Percentiles rank a stretch among this genome's conserved stretches.
These are phyloP conservation scores for Ethmia dodecea DNA, from an alignment of 2,888 invertebrate genomes.

Conservation along the genomic window DNA sequence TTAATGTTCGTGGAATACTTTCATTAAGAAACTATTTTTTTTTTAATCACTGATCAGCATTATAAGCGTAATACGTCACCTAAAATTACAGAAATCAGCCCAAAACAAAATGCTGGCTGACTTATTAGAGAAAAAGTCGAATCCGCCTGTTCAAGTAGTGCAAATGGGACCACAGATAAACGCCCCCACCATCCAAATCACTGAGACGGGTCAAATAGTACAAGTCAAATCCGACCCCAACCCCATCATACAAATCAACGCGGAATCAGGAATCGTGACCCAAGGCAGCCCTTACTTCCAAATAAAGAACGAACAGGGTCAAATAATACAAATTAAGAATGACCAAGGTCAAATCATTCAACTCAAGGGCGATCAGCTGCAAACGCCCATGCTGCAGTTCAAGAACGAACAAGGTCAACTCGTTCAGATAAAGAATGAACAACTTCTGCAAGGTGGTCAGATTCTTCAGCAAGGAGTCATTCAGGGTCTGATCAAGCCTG, in stretches of 20 bases:
- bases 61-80: too few species aligned
- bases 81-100: constrained; percentile 49
- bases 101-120: constrained; percentile 90
- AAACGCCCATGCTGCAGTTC: constrained; percentile 44
- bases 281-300: constrained; percentile 56
- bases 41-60: too few species aligned
- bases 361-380: constrained; percentile 56
- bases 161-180: constrained; percentile 64
- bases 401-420: constrained; percentile 57
- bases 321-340: constrained; percentile 62
- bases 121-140: constrained; percentile 86
- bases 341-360: constrained; percentile 69
- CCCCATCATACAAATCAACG: constrained; percentile 52
- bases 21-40: too few species aligned
- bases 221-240: constrained; percentile 57
- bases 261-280: constrained; percentile 35
- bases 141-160: constrained; percentile 70
- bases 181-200: constrained; percentile 69
- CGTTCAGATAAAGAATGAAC: constrained; percentile 49
- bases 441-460: constrained; percentile 15
- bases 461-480: constrained; percentile 23
- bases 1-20: too few species aligned
- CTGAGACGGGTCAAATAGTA: constrained; percentile 67
- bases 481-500: constrained; percentile 33
- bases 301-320: constrained; percentile 67